Base-by-base conservation (phyloP, 2,797 vertebrate species). In the Austrolebias charrua region DNA sequence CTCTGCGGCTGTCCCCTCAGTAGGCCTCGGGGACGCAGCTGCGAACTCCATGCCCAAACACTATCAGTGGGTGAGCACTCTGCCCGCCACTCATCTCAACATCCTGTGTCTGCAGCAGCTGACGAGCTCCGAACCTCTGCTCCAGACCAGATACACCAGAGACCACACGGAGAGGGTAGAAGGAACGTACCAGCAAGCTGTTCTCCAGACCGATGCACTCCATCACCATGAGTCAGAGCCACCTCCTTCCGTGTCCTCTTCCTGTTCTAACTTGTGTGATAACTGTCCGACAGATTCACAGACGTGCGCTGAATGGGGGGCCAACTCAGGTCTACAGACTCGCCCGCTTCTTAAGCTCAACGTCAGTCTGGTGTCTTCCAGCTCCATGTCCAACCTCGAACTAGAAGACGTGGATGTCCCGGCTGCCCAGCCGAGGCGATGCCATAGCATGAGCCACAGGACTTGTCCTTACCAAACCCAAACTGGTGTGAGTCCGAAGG, bases 51-150 rank as follows among this genome's bases (percentile, higher is more conserved):
- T 88, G 77, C 83, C 85, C 0, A 76, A 83, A 55, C 90, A 71
- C 71, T 83, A 93, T 80, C 90, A 92, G 80, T 93, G 92, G 87
- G 81, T 93, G 38, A 90, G 86, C 86, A 91, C 81, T 45, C 69
- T 93, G 45, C 91, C 91, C 3, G 86, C 90, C 2, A 85, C 92
- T 3, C 92, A 94, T 49, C 81, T 93, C 61, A 91, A 91, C 82
- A 89, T 92, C 69, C 83, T 91, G 47, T 90, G 91, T 2, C 53
- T 94, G 66, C 93, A 93, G 78, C 92, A 88, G 70, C 62, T 91
- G 52, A 54, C 88, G 58, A 83, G 79, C 55, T 91, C 90, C 0
- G 92, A 93, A 68, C 89, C 90, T 1, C 59, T 91, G 38, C 84
- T 91, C 1, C 86, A 80, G 43, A 78, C 75, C 43, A 73, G 64